These are phyloP conservation scores for Philereme vetulata DNA, from an alignment of 2,888 invertebrate species.

Conservation along the genomic window DNA sequence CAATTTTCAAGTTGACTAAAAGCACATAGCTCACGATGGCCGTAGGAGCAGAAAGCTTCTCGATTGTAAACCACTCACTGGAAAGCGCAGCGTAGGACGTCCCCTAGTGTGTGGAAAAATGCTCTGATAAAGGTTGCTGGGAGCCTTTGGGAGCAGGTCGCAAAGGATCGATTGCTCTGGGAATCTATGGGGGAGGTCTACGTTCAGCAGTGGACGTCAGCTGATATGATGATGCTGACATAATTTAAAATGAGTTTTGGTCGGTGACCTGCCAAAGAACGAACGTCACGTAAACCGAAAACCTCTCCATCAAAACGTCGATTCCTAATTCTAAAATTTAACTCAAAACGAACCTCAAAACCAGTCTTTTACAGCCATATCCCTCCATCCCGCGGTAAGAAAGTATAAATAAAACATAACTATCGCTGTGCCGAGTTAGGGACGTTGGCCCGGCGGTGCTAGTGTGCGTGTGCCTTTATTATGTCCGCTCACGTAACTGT, in stretches of 20 bases:
- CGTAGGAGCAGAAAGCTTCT: too few relatives aligned
- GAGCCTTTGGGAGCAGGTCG: too few relatives aligned
- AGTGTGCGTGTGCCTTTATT: conserved; percentile 54
- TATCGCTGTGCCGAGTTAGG: conserved; percentile 63
- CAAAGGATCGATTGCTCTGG: too few relatives aligned
- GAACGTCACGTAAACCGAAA: background rate
- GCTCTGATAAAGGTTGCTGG: too few relatives aligned
- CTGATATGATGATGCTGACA: too few relatives aligned
- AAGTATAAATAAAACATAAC: conserved; percentile 83
- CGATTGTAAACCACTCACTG: too few relatives aligned
- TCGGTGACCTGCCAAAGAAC: background rate
- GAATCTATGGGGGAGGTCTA: too few relatives aligned
- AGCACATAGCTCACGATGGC: too few relatives aligned
- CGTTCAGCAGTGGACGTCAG: too few relatives aligned
- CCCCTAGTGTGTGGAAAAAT: too few relatives aligned
- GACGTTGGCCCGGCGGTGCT: conserved; percentile 73
- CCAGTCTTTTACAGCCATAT: conserved; percentile 54
- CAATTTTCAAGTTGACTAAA: too few relatives aligned
- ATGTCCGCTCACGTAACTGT: conserved; percentile 63
- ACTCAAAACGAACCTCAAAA: conserved; percentile 11
- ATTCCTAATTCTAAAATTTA: conserved; percentile 6
- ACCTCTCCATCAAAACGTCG: background rate
- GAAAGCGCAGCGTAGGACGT: too few relatives aligned
- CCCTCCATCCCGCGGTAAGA: conserved; percentile 62
- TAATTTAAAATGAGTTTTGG: background rate